These are phyloP conservation scores for Torymus texanus DNA, from an alignment of 2,888 invertebrate species.

Conservation along the genomic window DNA sequence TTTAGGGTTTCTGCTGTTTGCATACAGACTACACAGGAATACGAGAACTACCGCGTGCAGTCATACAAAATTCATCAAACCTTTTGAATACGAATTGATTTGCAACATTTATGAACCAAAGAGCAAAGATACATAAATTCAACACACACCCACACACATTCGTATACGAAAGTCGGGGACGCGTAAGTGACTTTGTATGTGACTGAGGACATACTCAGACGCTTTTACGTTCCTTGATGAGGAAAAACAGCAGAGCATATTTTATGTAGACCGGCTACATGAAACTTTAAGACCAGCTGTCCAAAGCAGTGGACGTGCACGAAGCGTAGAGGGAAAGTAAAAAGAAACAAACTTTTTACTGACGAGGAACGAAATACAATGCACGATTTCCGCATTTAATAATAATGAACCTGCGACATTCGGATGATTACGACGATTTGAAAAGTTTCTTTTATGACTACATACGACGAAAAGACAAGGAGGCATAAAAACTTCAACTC, in stretches of 20 bases:
- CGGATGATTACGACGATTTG: neutral
- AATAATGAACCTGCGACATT: constrained; percentile 5
- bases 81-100: constrained; percentile 24
- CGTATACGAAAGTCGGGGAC: neutral
- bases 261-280: constrained; percentile 18
- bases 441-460: constrained; percentile 19
- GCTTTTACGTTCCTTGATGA: constrained; percentile 10
- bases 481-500: constrained; percentile 21
- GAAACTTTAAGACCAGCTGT: constrained; percentile 29
- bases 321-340: neutral
- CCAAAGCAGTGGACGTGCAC: no score
- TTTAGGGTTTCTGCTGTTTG: no score
- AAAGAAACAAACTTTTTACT: constrained; percentile 6
- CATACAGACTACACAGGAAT: no score
- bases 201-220: neutral
- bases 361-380: neutral
- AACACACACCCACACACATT: neutral
- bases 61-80: constrained; percentile 6
- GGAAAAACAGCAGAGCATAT: constrained; percentile 23
- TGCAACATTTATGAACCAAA: constrained; percentile 25
- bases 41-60: neutral
- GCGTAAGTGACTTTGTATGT: constrained; percentile 3
- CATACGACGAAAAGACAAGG: neutral
- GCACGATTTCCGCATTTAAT: neutral
- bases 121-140: neutral